A percentile compares a stretch with the other conserved stretches of the same genome.
Evolutionary conservation across 2,113 vertebrate species (phyloP).

Genomic region (Clarias macrocephalus): DNA sequence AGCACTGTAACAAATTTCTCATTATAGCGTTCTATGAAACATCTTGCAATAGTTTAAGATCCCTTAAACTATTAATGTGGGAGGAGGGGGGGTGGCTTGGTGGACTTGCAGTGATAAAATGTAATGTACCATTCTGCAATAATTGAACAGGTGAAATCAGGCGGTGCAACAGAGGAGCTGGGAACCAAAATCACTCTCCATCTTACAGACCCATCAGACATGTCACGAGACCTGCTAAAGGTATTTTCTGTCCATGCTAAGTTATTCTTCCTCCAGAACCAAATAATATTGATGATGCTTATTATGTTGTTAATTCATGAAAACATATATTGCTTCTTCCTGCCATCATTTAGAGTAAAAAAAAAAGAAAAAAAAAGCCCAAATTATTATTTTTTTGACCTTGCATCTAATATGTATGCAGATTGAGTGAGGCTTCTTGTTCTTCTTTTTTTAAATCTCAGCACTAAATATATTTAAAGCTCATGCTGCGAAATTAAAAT

Average conservation of each 20-base stretch:
- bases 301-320: too few relatives aligned
- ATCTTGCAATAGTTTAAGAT: background rate
- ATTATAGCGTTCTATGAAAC: background rate
- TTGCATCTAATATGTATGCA: background rate
- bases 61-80: too few relatives aligned
- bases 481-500: background rate
- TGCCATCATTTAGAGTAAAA: background rate
- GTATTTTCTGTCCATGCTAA: constrained; percentile 56
- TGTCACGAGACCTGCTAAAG: constrained; percentile 92
- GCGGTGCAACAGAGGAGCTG: constrained; percentile 83
- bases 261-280: too few relatives aligned
- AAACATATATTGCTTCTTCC: background rate
- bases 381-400: too few relatives aligned
- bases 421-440: too few relatives aligned
- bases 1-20: background rate
- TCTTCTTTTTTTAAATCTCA: background rate
- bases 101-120: background rate
- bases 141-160: constrained; percentile 78
- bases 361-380: too few relatives aligned
- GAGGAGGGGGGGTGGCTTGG: too few relatives aligned
- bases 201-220: constrained; percentile 83
- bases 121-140: background rate
- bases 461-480: background rate
- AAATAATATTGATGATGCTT: too few relatives aligned
- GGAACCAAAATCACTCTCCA: constrained; percentile 86